phyloP scores from a whole-genome alignment of 1,140 invertebrate genomes.

The Gonatopus flavifemur region DNA sequence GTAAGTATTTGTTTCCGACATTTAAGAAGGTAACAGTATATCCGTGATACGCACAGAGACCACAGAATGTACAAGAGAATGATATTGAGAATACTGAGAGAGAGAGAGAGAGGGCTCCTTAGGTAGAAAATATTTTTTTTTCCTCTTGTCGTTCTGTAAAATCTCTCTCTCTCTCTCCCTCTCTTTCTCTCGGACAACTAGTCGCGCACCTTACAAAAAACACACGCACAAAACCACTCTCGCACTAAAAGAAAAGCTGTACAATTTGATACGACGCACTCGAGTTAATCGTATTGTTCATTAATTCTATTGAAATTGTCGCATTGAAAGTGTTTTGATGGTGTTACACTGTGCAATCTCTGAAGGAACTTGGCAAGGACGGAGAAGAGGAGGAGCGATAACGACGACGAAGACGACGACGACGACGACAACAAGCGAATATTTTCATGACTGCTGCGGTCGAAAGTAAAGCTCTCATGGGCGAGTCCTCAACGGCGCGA shows the following conservation, averaged over 20 bases:
- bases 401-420: conserved; percentile 34
- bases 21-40: conserved; percentile 35
- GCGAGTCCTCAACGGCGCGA: conserved; percentile 28
- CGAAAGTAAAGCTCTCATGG: conserved; percentile 22
- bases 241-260: background rate
- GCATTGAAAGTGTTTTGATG: no score
- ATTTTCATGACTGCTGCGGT: conserved; percentile 47
- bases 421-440: conserved; percentile 38
- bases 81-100: no score
- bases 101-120: background rate
- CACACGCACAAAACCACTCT: conserved; percentile 1
- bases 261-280: no score
- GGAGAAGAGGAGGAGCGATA: conserved; percentile 16
- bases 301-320: no score
- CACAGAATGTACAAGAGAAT: no score
- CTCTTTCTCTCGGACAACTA: conserved; percentile 19
- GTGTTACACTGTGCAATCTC: no score
- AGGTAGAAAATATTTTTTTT: no score
- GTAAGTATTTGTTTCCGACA: conserved; percentile 44
- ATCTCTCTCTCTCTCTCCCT: background rate
- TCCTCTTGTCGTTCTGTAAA: conserved; percentile 12
- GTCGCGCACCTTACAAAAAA: conserved; percentile 15
- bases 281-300: no score
- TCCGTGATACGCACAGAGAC: conserved; percentile 22
- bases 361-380: conserved; percentile 29